A percentile compares a stretch with the other conserved stretches of the same genome.
Evolutionary conservation across 2,797 vertebrate genomes (phyloP).

Genomic region (Zenarchopterus dispar): DNA sequence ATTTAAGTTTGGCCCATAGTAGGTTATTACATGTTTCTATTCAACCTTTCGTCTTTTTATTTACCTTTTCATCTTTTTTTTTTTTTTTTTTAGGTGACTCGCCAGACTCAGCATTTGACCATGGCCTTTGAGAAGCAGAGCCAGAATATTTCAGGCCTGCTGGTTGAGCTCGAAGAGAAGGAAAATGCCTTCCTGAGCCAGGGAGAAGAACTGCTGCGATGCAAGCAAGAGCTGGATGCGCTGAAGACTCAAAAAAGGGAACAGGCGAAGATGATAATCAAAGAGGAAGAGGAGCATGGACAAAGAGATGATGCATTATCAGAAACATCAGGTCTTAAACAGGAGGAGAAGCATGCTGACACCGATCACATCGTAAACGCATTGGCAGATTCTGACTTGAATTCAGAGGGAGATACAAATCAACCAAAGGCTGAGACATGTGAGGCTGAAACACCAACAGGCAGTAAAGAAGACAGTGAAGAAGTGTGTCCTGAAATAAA

Average conservation of each 20-base stretch:
- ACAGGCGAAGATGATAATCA: conserved; percentile 1
- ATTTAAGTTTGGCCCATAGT: background rate
- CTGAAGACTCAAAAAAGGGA: conserved; percentile 38
- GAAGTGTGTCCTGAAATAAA: background rate
- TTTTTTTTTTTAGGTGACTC: conserved; percentile 69
- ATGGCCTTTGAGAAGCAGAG: conserved; percentile 85
- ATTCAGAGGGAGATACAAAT: conserved; percentile 7
- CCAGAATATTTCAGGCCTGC: conserved; percentile 79
- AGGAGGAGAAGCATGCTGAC: conserved; percentile 4
- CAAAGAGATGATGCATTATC: background rate
- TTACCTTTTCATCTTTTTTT: background rate
- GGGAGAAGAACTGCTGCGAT: conserved; percentile 71
- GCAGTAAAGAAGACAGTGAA: conserved; percentile 5
- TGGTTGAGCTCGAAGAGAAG: conserved; percentile 79
- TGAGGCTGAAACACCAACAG: conserved; percentile 20
- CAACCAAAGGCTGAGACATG: background rate
- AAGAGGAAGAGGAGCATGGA: conserved; percentile 1
- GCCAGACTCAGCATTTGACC: conserved; percentile 83
- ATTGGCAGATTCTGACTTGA: background rate
- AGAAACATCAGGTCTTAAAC: conserved; percentile 17
- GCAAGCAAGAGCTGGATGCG: conserved; percentile 54
- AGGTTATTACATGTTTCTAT: background rate
- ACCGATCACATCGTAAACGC: background rate
- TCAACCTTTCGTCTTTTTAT: background rate
- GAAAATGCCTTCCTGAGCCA: conserved; percentile 71